These are phyloP conservation scores for Semotilus atromaculatus DNA, from an alignment of 2,797 vertebrate species.

Conservation along the genomic window DNA sequence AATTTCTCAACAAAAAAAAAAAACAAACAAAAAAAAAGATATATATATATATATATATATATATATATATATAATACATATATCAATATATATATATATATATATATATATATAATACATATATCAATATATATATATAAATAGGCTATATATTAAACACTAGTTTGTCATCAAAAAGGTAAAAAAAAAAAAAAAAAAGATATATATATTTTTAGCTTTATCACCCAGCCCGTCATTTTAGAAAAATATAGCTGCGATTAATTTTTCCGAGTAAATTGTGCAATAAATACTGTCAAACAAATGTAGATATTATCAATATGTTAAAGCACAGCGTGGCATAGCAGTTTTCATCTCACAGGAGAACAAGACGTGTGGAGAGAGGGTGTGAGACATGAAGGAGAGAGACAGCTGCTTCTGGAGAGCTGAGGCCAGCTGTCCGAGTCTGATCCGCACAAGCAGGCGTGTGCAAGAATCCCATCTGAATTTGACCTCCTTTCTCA, in stretches of 20 bases:
- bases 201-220: no score
- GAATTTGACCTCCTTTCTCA: conserved; percentile 63
- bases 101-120: no score
- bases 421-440: conserved; percentile 73
- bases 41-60: no score
- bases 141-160: no score
- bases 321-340: conserved; percentile 17
- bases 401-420: conserved; percentile 74
- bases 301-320: not conserved
- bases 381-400: conserved; percentile 47
- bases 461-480: conserved; percentile 80
- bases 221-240: no score
- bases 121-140: no score
- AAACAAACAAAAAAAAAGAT: no score
- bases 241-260: not conserved
- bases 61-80: no score
- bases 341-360: conserved; percentile 25
- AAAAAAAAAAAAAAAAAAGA: no score
- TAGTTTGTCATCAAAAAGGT: not conserved
- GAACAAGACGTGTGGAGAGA: conserved; percentile 39
- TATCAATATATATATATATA: no score
- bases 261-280: not conserved
- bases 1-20: no score
- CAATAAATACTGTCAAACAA: not conserved
- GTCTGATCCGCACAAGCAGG: conserved; percentile 75